These are phyloP conservation scores for Lutjanus erythropterus DNA, from an alignment of 2,113 vertebrate species.

Conservation along the genomic window DNA sequence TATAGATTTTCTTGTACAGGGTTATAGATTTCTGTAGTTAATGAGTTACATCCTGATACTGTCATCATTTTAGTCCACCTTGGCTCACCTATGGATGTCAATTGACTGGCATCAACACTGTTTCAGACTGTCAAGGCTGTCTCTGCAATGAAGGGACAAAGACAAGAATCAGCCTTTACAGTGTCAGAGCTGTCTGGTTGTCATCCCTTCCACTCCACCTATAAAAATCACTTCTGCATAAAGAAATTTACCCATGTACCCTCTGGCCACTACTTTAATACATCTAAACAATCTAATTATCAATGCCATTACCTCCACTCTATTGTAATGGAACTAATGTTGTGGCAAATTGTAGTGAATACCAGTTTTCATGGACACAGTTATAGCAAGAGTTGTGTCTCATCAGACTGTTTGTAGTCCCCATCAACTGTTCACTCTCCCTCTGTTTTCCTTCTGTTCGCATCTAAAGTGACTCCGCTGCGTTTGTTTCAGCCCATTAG, in stretches of 20 bases:
- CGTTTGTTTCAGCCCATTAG: constrained; percentile 76
- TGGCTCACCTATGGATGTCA: constrained; percentile 27
- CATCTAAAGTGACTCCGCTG: constrained; percentile 52
- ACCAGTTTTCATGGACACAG: constrained; percentile 58
- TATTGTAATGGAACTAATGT: constrained; percentile 75
- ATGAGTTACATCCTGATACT: constrained; percentile 36
- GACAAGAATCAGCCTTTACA: background rate
- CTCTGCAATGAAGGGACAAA: constrained; percentile 9
- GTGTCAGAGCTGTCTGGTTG: constrained; percentile 12
- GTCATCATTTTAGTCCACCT: constrained; percentile 41
- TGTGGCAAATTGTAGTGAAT: constrained; percentile 74
- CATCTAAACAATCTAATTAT: constrained; percentile 76
- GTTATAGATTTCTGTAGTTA: constrained; percentile 43
- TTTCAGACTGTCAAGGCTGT: constrained; percentile 21
- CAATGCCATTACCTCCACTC: constrained; percentile 65
- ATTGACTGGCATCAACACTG: constrained; percentile 11
- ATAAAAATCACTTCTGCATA: constrained; percentile 37
- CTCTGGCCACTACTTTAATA: constrained; percentile 56
- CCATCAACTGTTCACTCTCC: constrained; percentile 33
- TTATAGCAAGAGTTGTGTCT: constrained; percentile 60
- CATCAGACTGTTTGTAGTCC: constrained; percentile 54
- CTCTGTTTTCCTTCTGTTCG: constrained; percentile 57
- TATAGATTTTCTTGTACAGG: constrained; percentile 25
- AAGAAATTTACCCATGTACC: constrained; percentile 31
- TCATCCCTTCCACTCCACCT: constrained; percentile 14